phyloP scores from a whole-genome alignment of 2,113 vertebrate genomes.

The Manacus vitellinus region DNA sequence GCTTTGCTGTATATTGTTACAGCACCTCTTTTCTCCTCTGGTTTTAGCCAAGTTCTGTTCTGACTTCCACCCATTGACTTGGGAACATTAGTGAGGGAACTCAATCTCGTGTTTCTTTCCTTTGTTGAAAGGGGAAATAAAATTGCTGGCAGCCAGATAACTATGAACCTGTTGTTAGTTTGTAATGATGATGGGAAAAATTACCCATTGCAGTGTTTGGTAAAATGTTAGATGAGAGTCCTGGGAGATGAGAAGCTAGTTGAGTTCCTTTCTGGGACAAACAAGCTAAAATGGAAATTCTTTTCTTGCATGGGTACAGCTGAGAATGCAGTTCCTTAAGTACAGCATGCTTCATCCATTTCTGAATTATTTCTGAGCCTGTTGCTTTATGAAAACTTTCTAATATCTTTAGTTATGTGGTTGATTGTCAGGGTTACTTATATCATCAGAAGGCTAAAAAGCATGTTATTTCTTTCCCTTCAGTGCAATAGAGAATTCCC shows the following conservation, averaged over 20 bases:
- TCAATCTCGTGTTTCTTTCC: accelerated
- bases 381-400: neutral
- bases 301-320: neutral
- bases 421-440: neutral
- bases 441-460: constrained; percentile 73
- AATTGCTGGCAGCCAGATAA: neutral
- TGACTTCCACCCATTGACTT: neutral
- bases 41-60: neutral
- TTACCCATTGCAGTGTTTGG: neutral
- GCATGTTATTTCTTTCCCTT: constrained; percentile 84
- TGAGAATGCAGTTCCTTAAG: neutral
- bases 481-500: constrained; percentile 90
- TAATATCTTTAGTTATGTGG: neutral
- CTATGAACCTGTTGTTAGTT: neutral
- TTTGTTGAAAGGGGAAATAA: neutral
- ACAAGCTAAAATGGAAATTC: neutral
- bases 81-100: neutral
- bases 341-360: neutral
- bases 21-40: neutral
- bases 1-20: accelerated
- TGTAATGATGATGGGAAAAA: neutral
- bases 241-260: neutral
- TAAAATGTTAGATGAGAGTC: neutral
- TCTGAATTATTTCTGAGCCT: neutral
- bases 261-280: neutral